Conservation (phyloP, 2,888 invertebrate genomes). For the Cataglyphis cursor region DNA sequence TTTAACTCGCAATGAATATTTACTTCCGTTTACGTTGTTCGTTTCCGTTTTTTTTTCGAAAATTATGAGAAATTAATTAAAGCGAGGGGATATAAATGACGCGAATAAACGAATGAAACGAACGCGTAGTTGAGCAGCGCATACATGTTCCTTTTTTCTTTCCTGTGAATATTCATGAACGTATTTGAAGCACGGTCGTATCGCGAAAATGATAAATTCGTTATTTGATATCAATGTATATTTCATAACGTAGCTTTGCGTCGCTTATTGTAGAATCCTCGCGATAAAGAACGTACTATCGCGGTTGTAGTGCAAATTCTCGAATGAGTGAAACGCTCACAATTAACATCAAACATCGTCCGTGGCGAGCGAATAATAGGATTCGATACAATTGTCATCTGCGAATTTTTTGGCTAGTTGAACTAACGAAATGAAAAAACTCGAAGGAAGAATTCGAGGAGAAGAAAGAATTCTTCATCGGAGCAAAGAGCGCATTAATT, state of each 20-base stretch:
- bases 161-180: slow-evolving; percentile 59
- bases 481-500: not conserved
- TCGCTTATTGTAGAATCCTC: not conserved
- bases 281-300: not conserved
- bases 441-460: not conserved
- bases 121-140: not conserved
- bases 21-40: slow-evolving; percentile 51
- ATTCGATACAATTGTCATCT: slow-evolving; percentile 59
- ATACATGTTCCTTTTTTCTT: not conserved
- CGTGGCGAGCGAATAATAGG: slow-evolving; percentile 60
- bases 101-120: not conserved
- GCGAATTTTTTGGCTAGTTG: not conserved
- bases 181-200: not conserved
- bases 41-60: not conserved
- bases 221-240: slow-evolving; percentile 10
- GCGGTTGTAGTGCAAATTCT: slow-evolving; percentile 53
- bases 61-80: slow-evolving; percentile 65
- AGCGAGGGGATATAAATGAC: slow-evolving; percentile 51
- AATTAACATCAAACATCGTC: slow-evolving; percentile 73
- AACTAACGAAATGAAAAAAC: not conserved
- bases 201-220: slow-evolving; percentile 9
- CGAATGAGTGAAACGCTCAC: slow-evolving; percentile 46
- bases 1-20: slow-evolving; percentile 72
- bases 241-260: not conserved
- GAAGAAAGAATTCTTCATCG: not conserved